Evolutionary conservation across 2,113 vertebrate species (phyloP), one percentile per base, ranked within the genome.

Genomic region (Corythaixoides concolor): DNA sequence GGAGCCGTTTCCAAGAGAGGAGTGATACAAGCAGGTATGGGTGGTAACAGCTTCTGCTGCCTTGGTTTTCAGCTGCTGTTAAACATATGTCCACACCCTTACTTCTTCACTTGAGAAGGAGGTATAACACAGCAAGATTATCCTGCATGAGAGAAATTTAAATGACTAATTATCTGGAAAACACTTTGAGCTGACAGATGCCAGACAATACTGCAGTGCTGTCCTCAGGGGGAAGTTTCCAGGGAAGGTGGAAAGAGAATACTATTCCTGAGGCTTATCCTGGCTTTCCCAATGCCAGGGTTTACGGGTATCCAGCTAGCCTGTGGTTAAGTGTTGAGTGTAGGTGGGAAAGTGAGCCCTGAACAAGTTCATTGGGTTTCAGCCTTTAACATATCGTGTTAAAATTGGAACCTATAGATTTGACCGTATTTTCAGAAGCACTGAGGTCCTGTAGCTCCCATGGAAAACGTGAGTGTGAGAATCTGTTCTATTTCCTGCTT

Each of bases 161-260:
- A 75, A 24, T 75, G 35, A 22, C 53, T 89, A 67, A 80, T 93
- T 92, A 53, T 91, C 73, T 89, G 87, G 64, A 85, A 94, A 92
- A 67, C 81, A 52, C 76, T 91, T 85, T 4, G 39, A 85, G 70
- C 52, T 66, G 81, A 43, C 74, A 89, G 58, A 52, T 93, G 84
- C 69, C 49, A 76, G 55, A 27, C 49, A 85, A 76, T 53, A n/a
- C 66, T 85, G 62, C 45, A 77, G 41, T 70, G 47, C 37, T 90
- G 55, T 59, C 68, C 90, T 62, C 60, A n/a, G 26, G 45, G 49
- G 30, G 32, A 81, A 50, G 15, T 58, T 88, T 93, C 63, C 20
- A 66, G 23, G 35, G 32, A 85, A 60, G 35, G 18, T 89, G 75
- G 43, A 79, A 90, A 50, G 66, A 86, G 30, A 60, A 60, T 60